Base-by-base conservation (phyloP, 2,797 vertebrate genomes). In the Crypturellus tataupa region DNA sequence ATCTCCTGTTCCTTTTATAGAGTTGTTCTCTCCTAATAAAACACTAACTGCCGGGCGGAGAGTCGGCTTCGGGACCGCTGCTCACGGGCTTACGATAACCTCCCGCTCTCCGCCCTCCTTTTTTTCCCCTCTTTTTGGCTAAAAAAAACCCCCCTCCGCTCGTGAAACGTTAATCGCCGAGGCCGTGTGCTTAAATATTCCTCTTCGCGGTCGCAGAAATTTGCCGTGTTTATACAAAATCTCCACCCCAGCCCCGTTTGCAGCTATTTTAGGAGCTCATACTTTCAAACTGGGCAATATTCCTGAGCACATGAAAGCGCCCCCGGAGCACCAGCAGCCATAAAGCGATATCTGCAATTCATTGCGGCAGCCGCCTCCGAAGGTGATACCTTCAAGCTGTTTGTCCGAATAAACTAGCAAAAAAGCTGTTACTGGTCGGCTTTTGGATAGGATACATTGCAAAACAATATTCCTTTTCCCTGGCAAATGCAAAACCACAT, bases 1-100 rank as follows among this genome's bases (percentile, higher is more conserved):
- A 97, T 96, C 96, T 96, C 98, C 97, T 98, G 98, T 97, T 98
- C 97, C 97, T 98, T 98, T 98, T 98, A 98, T 98, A 98, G 98
- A 97, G 97, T 98, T 98, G 98, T 98, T 98, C 98, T 98, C 98
- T 98, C 97, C 97, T 98, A 98, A 98, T 98, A 98, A 98, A 98
- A 98, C 97, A 97, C 97, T 97, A 81, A 97, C 93, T 90, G 97
- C 97, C 88, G 96, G 95, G 67, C 95, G 87, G 96, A 88, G 88
- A 95, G 97, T 91, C 96, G 68, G 97, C 95, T 97, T 95, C 93
- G 80, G 95, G 95, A 97, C 95, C 89, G 39, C 96, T 59, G 95
- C 97, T 94, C 82, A 42, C 44, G 91, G 80, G 58, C 88, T 93
- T 35, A 49, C 2, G 93, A 97, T 96, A 97, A 95, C 96, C 95